A percentile compares a stretch with the other conserved stretches of the same genome.
Conservation (phyloP, 2,888 invertebrate species). For the Drosophila antonietae region DNA sequence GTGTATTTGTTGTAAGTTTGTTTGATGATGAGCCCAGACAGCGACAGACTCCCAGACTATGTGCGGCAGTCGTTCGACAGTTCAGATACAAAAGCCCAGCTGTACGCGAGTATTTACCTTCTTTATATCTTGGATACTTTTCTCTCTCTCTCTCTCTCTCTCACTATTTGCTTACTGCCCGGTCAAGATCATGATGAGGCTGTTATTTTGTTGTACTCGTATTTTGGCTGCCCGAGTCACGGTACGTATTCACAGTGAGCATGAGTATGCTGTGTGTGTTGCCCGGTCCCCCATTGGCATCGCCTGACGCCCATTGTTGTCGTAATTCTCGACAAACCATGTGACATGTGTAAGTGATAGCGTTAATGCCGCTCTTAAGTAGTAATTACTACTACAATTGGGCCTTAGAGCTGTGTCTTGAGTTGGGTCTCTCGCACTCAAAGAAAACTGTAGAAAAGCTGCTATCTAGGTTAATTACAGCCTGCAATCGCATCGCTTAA, state of each 20-base stretch:
- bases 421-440: background rate
- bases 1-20: constrained; percentile 61
- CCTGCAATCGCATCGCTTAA: background rate
- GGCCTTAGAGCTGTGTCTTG: constrained; percentile 25
- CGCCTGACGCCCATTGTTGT: constrained; percentile 65
- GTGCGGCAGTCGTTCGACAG: constrained; percentile 26
- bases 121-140: constrained; percentile 30
- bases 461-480: constrained; percentile 40
- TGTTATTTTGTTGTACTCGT: constrained; percentile 66
- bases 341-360: constrained; percentile 81
- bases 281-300: constrained; percentile 18
- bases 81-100: constrained; percentile 51
- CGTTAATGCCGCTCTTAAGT: constrained; percentile 79
- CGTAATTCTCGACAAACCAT: constrained; percentile 72
- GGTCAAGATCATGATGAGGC: constrained; percentile 79
- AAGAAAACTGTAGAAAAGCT: constrained; percentile 9
- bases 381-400: constrained; percentile 80
- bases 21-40: constrained; percentile 62
- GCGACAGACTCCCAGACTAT: constrained; percentile 45
- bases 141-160: no score
- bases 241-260: constrained; percentile 33
- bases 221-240: constrained; percentile 45
- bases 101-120: constrained; percentile 57
- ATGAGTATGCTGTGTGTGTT: constrained; percentile 18
- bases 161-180: constrained; percentile 32